phyloP scores from a whole-genome alignment of 2,797 vertebrate species.

The Astyanax mexicanus region DNA sequence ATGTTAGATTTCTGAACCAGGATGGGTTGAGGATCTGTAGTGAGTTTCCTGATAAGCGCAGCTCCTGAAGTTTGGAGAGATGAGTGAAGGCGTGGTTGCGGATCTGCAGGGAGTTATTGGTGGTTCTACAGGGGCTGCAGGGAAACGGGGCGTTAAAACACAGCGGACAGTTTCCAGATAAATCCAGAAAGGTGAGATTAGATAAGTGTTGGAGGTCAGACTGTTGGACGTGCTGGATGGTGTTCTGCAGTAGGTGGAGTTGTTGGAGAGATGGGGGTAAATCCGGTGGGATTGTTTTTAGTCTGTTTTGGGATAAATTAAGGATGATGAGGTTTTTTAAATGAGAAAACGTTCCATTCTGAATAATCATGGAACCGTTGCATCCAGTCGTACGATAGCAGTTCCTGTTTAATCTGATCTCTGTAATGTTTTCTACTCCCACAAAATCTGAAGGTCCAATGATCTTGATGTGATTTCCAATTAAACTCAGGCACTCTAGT shows the following conservation, averaged over 20 bases:
- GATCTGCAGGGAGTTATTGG: slow-evolving; percentile 43
- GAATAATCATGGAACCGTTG: slow-evolving; percentile 33
- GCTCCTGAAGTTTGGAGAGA: slow-evolving; percentile 38
- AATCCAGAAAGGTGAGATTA: slow-evolving; percentile 65
- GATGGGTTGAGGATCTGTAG: slow-evolving; percentile 46
- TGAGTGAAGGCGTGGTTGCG: slow-evolving; percentile 42
- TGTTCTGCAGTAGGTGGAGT: slow-evolving; percentile 63
- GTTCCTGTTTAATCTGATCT: slow-evolving; percentile 63
- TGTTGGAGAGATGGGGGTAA: slow-evolving; percentile 47
- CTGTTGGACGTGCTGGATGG: slow-evolving; percentile 56
- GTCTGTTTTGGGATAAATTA: slow-evolving; percentile 58
- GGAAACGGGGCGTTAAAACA: slow-evolving; percentile 73
- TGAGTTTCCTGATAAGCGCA: slow-evolving; percentile 65
- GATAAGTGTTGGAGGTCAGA: slow-evolving; percentile 63
- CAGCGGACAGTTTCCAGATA: slow-evolving; percentile 72
- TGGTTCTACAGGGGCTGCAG: slow-evolving; percentile 60
- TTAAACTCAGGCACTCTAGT: slow-evolving; percentile 65
- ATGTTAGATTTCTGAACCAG: slow-evolving; percentile 62
- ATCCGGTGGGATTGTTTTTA: slow-evolving; percentile 56
- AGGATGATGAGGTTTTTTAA: slow-evolving; percentile 50
- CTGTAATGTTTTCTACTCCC: slow-evolving; percentile 45
- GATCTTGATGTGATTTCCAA: slow-evolving; percentile 62
- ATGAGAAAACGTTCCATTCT: slow-evolving; percentile 42
- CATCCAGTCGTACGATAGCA: slow-evolving; percentile 61
- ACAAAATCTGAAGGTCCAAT: slow-evolving; percentile 61